Evolutionary conservation across 2,888 invertebrate genomes (phyloP), one percentile per base, ranked within the genome.

Genomic region (Machimus rusticus): DNA sequence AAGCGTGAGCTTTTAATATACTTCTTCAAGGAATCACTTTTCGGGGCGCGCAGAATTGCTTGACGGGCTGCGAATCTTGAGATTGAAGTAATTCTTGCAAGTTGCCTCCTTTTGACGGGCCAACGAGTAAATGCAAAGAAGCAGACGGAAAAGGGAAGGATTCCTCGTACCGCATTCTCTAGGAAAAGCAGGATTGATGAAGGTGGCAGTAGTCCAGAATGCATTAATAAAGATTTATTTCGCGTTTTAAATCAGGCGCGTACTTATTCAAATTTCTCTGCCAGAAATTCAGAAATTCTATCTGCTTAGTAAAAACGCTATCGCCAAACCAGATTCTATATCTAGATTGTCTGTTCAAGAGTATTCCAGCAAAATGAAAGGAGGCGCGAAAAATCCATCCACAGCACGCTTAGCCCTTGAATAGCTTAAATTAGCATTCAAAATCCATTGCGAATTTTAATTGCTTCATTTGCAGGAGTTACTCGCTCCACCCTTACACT

Each of bases 1-100:
- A 43, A 78, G 66, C 78, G 78, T 78, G 46, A 78, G 78, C 78
- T 23, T 43, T 78, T 78, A 78, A 78, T 78, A 78, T 28, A 43
- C 39, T 39, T 46, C 39, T 39, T 46, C 78, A 43, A 78, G 78
- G 78, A 78, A 78, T 6, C 46, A 78, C 43, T 78, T 78, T 23
- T 12, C 9, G 6, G 66, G 55, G 66, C 66, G 8, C 9, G 9
- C 66, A 28, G 4, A 28, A 66, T 28, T 19, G 28, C 28, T 28
- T 23, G 28, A 14, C 12, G 28, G 14, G 8, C 28, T 66, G 23
- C 2, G 9, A 4, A 28, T 23, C 66, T 66, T 66, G 28, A 66
- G 66, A 66, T 66, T 6, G 19, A 66, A 66, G 28, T 66, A 66
- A 23, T 66, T 66, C 66, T 66, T 66, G 28, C 66, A 66, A 66